phyloP scores from a whole-genome alignment of 1,140 invertebrate genomes.

The Orchestia grillus region DNA sequence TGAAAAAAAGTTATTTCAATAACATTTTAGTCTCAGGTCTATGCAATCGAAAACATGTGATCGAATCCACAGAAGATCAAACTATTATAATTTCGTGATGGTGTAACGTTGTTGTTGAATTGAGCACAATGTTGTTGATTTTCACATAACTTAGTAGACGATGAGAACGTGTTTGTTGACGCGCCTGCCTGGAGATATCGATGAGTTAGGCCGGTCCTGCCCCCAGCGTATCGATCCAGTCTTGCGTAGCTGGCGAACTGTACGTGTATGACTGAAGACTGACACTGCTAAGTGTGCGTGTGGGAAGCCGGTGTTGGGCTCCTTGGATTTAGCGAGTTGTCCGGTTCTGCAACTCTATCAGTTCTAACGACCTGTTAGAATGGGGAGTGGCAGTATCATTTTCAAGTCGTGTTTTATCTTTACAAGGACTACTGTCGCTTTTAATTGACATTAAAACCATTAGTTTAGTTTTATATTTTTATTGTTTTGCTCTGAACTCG shows the following conservation, averaged over 20 bases:
- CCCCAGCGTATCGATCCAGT: neutral
- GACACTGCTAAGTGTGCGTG: too few species aligned
- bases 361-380: too few species aligned
- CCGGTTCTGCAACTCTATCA: too few species aligned
- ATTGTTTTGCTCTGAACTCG: too few species aligned
- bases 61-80: neutral
- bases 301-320: too few species aligned
- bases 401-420: too few species aligned
- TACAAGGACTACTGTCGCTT: too few species aligned
- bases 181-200: neutral
- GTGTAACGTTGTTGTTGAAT: neutral
- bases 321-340: too few species aligned
- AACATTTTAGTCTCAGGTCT: neutral
- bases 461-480: too few species aligned
- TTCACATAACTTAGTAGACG: neutral
- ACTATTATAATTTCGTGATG: neutral
- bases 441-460: too few species aligned
- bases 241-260: neutral
- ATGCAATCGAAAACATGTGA: neutral
- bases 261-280: too few species aligned
- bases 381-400: too few species aligned
- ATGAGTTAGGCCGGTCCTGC: neutral
- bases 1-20: neutral
- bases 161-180: neutral
- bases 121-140: neutral